Base-by-base conservation (phyloP, 2,888 invertebrate species). In the Watsonalla cultraria region DNA sequence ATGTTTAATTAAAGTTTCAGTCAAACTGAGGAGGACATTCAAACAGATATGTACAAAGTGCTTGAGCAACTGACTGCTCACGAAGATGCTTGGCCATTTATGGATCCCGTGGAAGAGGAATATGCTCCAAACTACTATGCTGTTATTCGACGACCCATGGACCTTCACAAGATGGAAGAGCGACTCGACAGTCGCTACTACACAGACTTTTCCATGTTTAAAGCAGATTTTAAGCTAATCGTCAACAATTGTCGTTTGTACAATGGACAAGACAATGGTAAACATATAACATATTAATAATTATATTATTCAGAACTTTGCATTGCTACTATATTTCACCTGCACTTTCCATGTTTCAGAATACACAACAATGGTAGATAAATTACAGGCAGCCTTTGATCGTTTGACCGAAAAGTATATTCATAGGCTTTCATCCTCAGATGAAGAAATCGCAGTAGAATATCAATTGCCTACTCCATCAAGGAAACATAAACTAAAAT, bases 51-150 rank as follows among this genome's bases (percentile, higher is more conserved):
- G 96, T 96, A 97, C 83, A 97, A 97, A 92, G 96, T 98, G 55
- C 90, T 98, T 55, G 96, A 97, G 78, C 94, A 95, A 72, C 93
- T 98, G 45, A 96, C 96, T 73, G 94, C 95, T 69, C 97, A 98
- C 78, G 94, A 96, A 55, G 97, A 98, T 79, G 97, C 98, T 0
- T 98, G 98, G 98, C 98, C 98, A 0, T 98, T 98, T 84, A 92
- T 96, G 78, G 97, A 97, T 76, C 96, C 98, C 0, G 98, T 98
- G 0, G 96, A 97, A 71, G 97, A 98, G 77, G 96, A 96, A 74
- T 96, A 96, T 78, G 98, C 98, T 0, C 98, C 98, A 0, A 95
- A 96, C 81, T 96, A 95, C 77, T 95, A 95, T 74, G 92, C 94
- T 0, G 93, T 95, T 35, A 94, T 95, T 46, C 82, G 94, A 62